These are phyloP conservation scores for Cydia fagiglandana DNA, from an alignment of 1,140 invertebrate genomes.

Conservation along the genomic window DNA sequence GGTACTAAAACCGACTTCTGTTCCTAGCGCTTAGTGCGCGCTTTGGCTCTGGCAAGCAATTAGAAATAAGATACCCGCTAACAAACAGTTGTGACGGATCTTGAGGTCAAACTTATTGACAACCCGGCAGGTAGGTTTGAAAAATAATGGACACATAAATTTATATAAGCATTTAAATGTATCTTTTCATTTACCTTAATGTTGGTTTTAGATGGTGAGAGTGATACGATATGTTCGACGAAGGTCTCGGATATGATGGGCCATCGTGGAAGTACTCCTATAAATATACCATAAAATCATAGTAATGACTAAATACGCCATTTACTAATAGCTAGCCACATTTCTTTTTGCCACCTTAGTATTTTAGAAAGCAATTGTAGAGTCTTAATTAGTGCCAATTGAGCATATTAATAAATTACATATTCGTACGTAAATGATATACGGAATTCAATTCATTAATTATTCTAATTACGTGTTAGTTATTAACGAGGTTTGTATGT, in stretches of 20 bases:
- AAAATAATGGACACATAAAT: not conserved
- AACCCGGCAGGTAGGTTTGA: too few relatives aligned
- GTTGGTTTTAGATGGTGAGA: conserved; percentile 30
- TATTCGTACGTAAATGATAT: not conserved
- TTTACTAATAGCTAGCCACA: not conserved
- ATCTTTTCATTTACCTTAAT: conserved; percentile 29
- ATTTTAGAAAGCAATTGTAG: not conserved
- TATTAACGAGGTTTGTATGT: too few relatives aligned
- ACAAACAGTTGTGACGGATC: too few relatives aligned
- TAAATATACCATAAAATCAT: conserved; percentile 31
- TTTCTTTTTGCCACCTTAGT: not conserved
- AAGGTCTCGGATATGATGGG: conserved; percentile 29
- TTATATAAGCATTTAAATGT: not conserved
- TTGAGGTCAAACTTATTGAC: too few relatives aligned
- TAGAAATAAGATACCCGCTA: not conserved
- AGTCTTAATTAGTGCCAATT: not conserved
- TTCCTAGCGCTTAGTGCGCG: too few relatives aligned
- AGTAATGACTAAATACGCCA: not conserved
- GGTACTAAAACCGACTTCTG: not conserved
- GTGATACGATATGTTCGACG: conserved; percentile 31
- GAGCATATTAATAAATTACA: not conserved
- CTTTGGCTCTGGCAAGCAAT: not conserved
- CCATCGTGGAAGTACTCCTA: conserved; percentile 25
- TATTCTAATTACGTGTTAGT: not conserved
- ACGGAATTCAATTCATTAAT: not conserved